Evolutionary conservation across 2,888 invertebrate species (phyloP).

Genomic region (Kryphioiulus occultus): DNA sequence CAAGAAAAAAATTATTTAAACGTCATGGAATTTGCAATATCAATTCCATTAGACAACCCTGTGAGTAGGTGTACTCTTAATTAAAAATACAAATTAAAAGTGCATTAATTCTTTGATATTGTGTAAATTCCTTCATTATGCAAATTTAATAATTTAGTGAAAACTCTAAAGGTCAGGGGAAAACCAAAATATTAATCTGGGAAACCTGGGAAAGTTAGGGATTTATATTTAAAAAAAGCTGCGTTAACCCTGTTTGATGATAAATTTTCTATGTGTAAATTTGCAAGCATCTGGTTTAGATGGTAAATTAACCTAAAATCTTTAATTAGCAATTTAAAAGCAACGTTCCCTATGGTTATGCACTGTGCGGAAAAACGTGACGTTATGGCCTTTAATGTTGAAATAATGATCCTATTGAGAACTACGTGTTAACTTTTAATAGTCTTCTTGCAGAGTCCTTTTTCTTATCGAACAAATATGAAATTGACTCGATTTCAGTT

Average conservation of each 20-base stretch:
- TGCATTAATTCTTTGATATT: no score
- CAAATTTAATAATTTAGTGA: no score
- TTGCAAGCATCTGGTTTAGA: background rate
- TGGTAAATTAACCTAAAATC: background rate
- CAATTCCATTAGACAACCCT: no score
- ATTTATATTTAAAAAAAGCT: no score
- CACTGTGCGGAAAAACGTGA: background rate
- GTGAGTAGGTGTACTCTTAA: no score
- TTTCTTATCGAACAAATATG: background rate
- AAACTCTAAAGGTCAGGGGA: no score
- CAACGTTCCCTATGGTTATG: background rate
- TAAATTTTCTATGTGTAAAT: background rate
- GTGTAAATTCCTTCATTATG: no score
- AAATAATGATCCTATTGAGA: background rate
- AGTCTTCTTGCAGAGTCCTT: background rate
- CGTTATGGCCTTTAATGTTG: background rate
- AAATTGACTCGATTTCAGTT: slow-evolving; percentile 7
- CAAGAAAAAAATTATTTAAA: no score
- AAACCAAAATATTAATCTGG: no score
- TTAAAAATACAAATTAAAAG: no score
- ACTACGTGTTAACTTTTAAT: background rate
- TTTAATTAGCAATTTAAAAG: background rate
- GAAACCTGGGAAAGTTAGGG: no score
- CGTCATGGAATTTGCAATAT: no score
- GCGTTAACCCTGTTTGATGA: background rate